Evolutionary conservation across 2,888 invertebrate species (phyloP).

Genomic region (Drosophila demipolita): DNA sequence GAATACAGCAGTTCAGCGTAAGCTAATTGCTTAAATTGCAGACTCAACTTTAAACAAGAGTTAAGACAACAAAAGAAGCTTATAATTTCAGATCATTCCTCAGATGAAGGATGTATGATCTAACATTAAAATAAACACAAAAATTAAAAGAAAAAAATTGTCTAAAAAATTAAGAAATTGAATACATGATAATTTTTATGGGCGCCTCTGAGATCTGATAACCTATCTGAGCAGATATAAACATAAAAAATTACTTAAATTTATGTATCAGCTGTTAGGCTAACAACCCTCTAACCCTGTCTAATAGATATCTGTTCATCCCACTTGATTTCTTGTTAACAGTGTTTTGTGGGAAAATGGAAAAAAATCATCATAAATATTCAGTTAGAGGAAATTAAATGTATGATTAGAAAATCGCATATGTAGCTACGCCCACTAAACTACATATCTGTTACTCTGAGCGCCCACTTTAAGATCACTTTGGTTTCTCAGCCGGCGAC

Average conservation of each 20-base stretch:
- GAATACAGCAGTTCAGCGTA: background rate
- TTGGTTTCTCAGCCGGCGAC: background rate
- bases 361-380: background rate
- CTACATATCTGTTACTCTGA: background rate
- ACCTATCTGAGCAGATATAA: background rate
- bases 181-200: background rate
- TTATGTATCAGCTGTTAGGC: background rate
- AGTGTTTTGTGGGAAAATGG: background rate
- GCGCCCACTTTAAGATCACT: constrained; percentile 1
- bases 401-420: background rate
- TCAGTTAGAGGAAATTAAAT: background rate
- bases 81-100: background rate
- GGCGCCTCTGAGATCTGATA: background rate
- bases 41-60: background rate
- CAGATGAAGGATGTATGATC: background rate
- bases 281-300: background rate
- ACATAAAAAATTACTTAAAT: background rate
- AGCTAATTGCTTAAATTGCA: background rate
- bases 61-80: background rate
- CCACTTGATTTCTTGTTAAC: background rate
- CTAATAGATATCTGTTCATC: background rate
- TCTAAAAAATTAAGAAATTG: background rate
- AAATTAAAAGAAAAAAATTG: background rate
- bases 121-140: background rate
- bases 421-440: constrained; percentile 11